phyloP scores from a whole-genome alignment of 1,140 invertebrate species.

The Akabosia matsudoensis region DNA sequence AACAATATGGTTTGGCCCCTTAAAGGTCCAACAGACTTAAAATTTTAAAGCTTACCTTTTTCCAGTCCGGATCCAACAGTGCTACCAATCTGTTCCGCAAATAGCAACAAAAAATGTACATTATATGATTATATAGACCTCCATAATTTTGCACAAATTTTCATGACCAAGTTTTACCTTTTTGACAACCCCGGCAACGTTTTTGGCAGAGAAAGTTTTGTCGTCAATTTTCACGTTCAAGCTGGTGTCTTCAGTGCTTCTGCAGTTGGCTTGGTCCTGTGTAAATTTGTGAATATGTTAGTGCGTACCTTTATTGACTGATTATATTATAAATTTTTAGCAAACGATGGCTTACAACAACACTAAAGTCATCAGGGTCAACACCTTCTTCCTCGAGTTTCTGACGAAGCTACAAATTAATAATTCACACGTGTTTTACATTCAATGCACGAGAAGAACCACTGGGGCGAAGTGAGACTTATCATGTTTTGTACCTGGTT shows the following conservation, averaged over 20 bases:
- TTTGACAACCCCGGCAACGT: slow-evolving; percentile 64
- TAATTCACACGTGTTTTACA: neutral
- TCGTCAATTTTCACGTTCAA: slow-evolving; percentile 70
- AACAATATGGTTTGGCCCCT: no score
- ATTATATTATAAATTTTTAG: neutral
- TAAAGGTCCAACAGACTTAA: no score
- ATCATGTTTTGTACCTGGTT: slow-evolving; percentile 58
- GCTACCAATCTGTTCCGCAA: slow-evolving; percentile 39
- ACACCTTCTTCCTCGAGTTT: slow-evolving; percentile 62
- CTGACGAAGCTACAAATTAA: slow-evolving; percentile 57
- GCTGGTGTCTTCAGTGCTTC: slow-evolving; percentile 56
- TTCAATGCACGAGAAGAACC: neutral
- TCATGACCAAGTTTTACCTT: slow-evolving; percentile 53
- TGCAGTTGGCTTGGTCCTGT: slow-evolving; percentile 63
- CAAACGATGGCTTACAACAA: slow-evolving; percentile 53
- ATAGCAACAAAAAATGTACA: no score
- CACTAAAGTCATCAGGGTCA: slow-evolving; percentile 69
- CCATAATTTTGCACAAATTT: neutral
- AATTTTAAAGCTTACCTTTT: slow-evolving; percentile 21
- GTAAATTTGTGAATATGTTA: no score
- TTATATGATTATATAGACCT: neutral
- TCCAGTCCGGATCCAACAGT: slow-evolving; percentile 42
- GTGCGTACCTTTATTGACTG: no score
- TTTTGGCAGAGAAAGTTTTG: slow-evolving; percentile 68
- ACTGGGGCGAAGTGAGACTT: neutral